Evolutionary conservation across 2,113 vertebrate species (phyloP).

Genomic region (Ramphastos sulfuratus): DNA sequence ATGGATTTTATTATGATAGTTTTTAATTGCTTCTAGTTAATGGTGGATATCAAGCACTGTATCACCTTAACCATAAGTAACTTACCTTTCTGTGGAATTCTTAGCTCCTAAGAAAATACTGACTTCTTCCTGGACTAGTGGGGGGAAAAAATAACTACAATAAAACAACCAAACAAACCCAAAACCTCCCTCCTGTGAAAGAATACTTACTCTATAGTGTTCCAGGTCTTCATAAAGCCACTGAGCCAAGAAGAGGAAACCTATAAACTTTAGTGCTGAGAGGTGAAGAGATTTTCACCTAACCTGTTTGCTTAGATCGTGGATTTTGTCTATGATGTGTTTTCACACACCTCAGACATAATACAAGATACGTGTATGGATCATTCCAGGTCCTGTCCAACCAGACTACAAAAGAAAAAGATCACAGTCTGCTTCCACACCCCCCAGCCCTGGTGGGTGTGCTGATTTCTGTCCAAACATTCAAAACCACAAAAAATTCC

Average conservation of each 20-base stretch:
- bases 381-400: neutral
- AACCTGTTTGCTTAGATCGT: neutral
- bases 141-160: neutral
- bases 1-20: neutral
- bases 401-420: neutral
- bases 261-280: constrained; percentile 36
- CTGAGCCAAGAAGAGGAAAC: constrained; percentile 38
- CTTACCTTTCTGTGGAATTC: neutral
- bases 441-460: neutral
- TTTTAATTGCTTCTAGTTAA: neutral
- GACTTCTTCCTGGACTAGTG: neutral
- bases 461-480: neutral
- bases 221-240: constrained; percentile 37
- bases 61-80: neutral
- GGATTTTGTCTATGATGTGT: neutral
- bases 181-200: neutral
- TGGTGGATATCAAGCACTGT: neutral
- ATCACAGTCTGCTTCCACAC: neutral
- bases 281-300: constrained; percentile 2
- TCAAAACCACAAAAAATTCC: neutral
- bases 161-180: too few relatives aligned
- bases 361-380: neutral
- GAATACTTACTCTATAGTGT: neutral
- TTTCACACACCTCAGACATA: neutral
- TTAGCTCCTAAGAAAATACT: neutral